These are phyloP conservation scores for Tolypeutes matacus DNA, from an alignment of 2,797 vertebrate species.

Conservation along the genomic window DNA sequence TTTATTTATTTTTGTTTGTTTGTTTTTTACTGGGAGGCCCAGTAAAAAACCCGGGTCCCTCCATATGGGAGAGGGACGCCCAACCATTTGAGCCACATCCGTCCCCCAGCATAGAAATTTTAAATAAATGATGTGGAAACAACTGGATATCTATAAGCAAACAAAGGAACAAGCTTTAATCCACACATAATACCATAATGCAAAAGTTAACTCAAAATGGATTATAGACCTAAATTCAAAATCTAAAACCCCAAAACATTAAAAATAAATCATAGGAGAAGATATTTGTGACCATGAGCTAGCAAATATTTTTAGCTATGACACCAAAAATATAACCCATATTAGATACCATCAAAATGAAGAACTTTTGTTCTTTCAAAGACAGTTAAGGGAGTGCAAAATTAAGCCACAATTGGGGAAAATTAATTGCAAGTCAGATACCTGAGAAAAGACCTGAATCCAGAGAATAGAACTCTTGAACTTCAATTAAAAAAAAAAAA, in stretches of 20 bases:
- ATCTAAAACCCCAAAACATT: background rate
- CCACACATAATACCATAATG: background rate
- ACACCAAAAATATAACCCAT: background rate
- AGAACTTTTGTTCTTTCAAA: background rate
- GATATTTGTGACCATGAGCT: background rate
- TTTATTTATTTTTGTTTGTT: too few relatives aligned
- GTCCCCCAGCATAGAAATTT: too few relatives aligned
- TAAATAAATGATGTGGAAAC: too few relatives aligned
- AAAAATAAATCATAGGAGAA: background rate
- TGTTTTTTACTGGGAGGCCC: too few relatives aligned
- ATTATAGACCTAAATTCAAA: background rate
- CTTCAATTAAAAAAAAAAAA: background rate
- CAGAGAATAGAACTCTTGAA: background rate
- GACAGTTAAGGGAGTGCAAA: background rate
- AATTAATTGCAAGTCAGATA: background rate
- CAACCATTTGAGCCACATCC: too few relatives aligned
- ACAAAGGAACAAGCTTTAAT: background rate
- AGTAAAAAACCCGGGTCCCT: too few relatives aligned
- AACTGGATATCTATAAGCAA: too few relatives aligned
- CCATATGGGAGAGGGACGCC: too few relatives aligned
- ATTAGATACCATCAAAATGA: too few relatives aligned
- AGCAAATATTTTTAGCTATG: background rate
- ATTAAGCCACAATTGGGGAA: background rate
- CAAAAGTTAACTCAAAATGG: background rate
- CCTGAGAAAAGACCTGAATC: background rate